phyloP scores from a whole-genome alignment of 2,113 vertebrate species.

The Boulengeromyrus knoepffleri region DNA sequence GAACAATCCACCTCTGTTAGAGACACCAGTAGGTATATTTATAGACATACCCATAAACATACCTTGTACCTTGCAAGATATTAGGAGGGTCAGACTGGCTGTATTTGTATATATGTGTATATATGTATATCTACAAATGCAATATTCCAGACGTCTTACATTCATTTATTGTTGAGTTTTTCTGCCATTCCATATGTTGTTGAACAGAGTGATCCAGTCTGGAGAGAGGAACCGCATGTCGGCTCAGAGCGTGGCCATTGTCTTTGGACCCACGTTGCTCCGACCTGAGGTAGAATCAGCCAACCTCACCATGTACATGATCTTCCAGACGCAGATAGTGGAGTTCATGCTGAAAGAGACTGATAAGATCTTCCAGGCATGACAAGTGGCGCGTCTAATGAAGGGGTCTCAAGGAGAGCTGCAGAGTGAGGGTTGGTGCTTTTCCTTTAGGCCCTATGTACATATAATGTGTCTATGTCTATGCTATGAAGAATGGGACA shows the following conservation, averaged over 20 bases:
- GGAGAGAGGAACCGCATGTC: conserved; percentile 86
- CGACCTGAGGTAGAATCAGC: conserved; percentile 69
- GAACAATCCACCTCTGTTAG: neutral
- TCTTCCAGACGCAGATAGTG: conserved; percentile 93
- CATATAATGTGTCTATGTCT: neutral
- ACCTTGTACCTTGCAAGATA: neutral
- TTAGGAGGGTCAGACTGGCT: neutral
- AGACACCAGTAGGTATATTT: neutral
- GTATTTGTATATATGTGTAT: neutral
- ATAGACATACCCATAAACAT: neutral
- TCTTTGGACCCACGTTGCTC: conserved; percentile 88
- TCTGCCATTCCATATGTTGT: neutral
- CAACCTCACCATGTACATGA: conserved; percentile 85
- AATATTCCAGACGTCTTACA: neutral
- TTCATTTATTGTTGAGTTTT: neutral
- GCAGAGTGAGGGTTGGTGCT: neutral
- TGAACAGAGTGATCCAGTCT: conserved; percentile 66
- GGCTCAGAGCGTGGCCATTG: conserved; percentile 80
- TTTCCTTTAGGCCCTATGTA: neutral
- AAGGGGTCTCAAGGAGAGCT: neutral
- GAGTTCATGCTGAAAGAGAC: conserved; percentile 82
- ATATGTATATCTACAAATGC: neutral
- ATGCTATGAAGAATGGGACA: neutral
- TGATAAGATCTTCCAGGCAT: conserved; percentile 52
- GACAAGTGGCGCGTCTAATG: neutral